phyloP scores from a whole-genome alignment of 2,888 invertebrate genomes.

The Helicoverpa assulta region DNA sequence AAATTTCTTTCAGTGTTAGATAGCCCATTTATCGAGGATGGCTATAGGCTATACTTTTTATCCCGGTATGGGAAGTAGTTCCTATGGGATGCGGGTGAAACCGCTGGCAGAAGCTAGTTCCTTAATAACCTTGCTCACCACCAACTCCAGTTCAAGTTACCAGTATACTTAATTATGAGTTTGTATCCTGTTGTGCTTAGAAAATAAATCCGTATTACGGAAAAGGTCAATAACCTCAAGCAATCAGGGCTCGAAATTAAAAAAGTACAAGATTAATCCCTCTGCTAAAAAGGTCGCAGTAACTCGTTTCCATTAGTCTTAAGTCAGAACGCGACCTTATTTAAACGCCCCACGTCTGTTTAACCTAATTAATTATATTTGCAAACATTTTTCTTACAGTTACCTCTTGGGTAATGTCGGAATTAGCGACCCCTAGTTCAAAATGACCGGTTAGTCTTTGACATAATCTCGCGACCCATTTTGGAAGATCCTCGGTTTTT shows the following conservation, averaged over 20 bases:
- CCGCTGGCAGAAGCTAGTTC: not conserved
- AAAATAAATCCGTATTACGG: not conserved
- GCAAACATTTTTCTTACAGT: slow-evolving; percentile 38
- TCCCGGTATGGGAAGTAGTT: too few relatives aligned
- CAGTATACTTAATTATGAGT: not conserved
- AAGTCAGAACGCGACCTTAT: slow-evolving; percentile 37
- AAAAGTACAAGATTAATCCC: slow-evolving; percentile 7
- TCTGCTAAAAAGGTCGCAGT: slow-evolving; percentile 18
- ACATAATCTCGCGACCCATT: slow-evolving; percentile 52
- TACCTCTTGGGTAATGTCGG: slow-evolving; percentile 20
- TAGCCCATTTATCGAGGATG: too few relatives aligned
- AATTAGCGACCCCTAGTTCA: slow-evolving; percentile 34
- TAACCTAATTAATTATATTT: slow-evolving; percentile 49
- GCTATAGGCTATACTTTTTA: too few relatives aligned
- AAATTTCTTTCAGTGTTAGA: too few relatives aligned
- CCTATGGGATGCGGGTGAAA: too few relatives aligned
- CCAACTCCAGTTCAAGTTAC: not conserved
- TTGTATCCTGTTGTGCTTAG: not conserved
- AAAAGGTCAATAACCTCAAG: not conserved
- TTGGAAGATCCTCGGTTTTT: slow-evolving; percentile 32
- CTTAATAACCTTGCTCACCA: not conserved
- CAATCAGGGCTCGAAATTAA: not conserved
- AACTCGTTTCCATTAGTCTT: slow-evolving; percentile 39
- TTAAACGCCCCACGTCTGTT: slow-evolving; percentile 34
- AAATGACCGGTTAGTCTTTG: slow-evolving; percentile 47